phyloP scores from a whole-genome alignment of 1,140 invertebrate genomes.

The Hirudo medicinalis region DNA sequence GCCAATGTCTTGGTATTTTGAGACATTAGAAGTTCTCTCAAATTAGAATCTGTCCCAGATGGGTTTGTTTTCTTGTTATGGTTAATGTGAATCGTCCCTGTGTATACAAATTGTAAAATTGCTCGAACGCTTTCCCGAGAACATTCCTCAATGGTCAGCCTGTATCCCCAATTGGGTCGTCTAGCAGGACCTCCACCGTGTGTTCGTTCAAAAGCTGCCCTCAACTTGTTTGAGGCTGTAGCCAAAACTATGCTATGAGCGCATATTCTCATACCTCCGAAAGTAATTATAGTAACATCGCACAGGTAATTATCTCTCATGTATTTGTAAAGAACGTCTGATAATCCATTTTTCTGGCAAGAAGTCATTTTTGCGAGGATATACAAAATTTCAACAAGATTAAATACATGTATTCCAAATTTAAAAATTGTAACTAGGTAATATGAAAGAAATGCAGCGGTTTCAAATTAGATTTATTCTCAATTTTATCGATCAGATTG shows the following conservation, averaged over 20 bases:
- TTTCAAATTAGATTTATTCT: no score
- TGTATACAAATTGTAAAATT: conserved; percentile 14
- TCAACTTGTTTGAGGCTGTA: neutral
- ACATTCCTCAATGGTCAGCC: conserved; percentile 8
- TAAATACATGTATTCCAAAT: no score
- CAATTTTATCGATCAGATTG: no score
- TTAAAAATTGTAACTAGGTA: no score
- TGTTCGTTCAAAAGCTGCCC: conserved; percentile 7
- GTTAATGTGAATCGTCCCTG: neutral
- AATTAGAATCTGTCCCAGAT: neutral
- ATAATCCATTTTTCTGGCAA: neutral
- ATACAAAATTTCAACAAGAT: no score
- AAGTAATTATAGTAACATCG: conserved; percentile 10
- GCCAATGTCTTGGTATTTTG: no score
- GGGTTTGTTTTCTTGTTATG: neutral
- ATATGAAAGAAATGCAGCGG: no score
- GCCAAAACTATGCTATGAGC: conserved; percentile 14
- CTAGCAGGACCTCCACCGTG: neutral
- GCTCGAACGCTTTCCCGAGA: neutral
- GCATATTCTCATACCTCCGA: neutral
- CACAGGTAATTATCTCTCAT: conserved; percentile 6
- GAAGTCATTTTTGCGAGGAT: no score
- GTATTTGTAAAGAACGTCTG: conserved; percentile 1
- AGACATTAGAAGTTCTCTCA: neutral
- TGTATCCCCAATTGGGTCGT: neutral